A percentile compares a stretch with the other conserved stretches of the same genome.
phyloP scores from a whole-genome alignment of 2,797 vertebrate species.

The Galago senegalensis region DNA sequence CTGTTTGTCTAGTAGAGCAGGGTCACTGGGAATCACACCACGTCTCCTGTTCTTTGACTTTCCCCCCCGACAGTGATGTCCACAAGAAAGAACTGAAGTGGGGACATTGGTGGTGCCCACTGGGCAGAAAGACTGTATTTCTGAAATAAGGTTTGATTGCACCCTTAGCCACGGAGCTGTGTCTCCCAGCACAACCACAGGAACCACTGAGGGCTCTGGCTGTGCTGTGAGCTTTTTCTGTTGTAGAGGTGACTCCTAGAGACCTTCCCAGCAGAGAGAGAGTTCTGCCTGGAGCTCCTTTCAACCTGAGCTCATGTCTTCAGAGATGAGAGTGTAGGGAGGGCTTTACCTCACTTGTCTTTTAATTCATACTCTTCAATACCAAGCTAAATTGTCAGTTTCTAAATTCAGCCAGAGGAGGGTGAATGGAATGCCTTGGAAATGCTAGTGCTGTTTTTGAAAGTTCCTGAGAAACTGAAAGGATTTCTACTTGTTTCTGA shows the following conservation, averaged over 20 bases:
- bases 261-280: constrained; percentile 41
- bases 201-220: neutral
- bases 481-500: constrained; percentile 45
- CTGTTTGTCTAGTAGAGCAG: neutral
- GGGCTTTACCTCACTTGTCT: neutral
- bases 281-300: constrained; percentile 60
- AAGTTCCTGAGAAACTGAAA: constrained; percentile 3
- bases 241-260: constrained; percentile 6
- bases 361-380: constrained; percentile 67
- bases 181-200: neutral
- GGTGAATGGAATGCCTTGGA: neutral
- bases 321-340: constrained; percentile 61
- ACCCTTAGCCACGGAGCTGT: neutral
- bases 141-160: neutral
- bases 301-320: constrained; percentile 68
- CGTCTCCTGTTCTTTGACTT: neutral
- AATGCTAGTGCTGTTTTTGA: constrained; percentile 27
- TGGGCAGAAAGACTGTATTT: neutral
- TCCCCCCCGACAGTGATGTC: neutral
- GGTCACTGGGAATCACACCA: neutral
- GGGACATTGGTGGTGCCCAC: neutral
- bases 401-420: constrained; percentile 66
- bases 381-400: constrained; percentile 69
- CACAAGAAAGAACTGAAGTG: neutral
- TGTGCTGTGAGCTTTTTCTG: neutral